Evolutionary conservation across 2,888 invertebrate genomes (phyloP), one percentile per base, ranked within the genome.

Genomic region (Coecobrya sp.): DNA sequence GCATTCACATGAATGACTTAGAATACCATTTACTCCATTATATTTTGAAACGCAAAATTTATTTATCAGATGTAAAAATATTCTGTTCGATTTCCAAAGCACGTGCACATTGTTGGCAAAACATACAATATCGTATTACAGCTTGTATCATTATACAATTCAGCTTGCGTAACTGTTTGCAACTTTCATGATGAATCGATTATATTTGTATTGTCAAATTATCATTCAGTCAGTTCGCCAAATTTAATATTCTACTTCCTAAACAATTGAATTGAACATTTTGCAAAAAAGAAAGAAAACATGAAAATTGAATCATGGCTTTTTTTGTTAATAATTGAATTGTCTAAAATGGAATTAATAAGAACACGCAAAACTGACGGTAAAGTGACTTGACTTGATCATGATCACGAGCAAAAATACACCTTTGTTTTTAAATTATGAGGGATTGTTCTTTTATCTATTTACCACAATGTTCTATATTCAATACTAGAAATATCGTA

Each of bases 1-100:
- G 27, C 22, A 22, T 11, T 27, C 16, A 27, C 25, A 10, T 65
- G n/a, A 25, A 19, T 27, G 2, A 65, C 65, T 65, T 11, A 8
- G 27, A 65, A 19, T 65, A 27, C 65, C 25, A 65, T 65, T 65
- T 65, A 65, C 27, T 27, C 8, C n/a, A n/a, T 59, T 59, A 19
- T 8, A 11, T 27, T 62, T 7, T 22, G 4, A 7, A 19, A 62
- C 16, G n/a, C 42, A 70, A 19, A 76, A 76, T 45, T 76, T 76
- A 76, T 76, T 49, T 52, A 76, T 76, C 4, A 76, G 76, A 76
- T 76, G 76, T 76, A 76, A 76, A 76, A 52, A 49, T 76, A 76
- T 76, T 76, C 76, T 45, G 22, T 76, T 22, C 25, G 10, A 76
- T 49, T 19, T 76, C 76, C 52, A 52, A 49, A 49, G 27, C 52